Evolutionary conservation across 2,888 invertebrate species (phyloP).

Genomic region (Aphodius granarius): DNA sequence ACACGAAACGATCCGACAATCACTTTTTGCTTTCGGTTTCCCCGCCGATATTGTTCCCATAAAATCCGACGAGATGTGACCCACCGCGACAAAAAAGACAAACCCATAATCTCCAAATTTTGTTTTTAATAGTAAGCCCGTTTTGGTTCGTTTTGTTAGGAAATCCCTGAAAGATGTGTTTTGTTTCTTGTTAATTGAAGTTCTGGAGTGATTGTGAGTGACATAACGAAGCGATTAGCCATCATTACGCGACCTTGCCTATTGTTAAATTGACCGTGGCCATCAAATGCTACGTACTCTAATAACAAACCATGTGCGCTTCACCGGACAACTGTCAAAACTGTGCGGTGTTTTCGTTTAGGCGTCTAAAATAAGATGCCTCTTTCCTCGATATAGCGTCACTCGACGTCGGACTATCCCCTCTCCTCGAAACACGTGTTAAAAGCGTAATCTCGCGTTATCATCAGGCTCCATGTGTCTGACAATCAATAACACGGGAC

Average conservation of each 20-base stretch:
- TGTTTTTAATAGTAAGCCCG: neutral
- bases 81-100: neutral
- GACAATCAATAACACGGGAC: conserved; percentile 41
- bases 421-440: neutral
- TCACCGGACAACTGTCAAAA: neutral
- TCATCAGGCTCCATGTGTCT: conserved; percentile 35
- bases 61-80: neutral
- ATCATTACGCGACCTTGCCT: neutral
- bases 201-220: neutral
- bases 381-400: neutral
- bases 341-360: neutral
- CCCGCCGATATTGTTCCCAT: neutral
- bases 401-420: neutral
- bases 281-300: neutral
- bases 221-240: neutral
- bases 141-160: neutral
- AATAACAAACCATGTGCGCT: neutral
- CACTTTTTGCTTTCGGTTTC: neutral
- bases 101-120: neutral
- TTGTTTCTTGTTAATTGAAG: neutral
- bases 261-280: neutral
- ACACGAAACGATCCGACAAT: conserved; percentile 3
- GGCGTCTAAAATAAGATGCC: neutral
- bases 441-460: conserved; percentile 9
- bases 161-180: neutral